phyloP scores from a whole-genome alignment of 2,888 invertebrate species.

The Drosophila sordidula region DNA sequence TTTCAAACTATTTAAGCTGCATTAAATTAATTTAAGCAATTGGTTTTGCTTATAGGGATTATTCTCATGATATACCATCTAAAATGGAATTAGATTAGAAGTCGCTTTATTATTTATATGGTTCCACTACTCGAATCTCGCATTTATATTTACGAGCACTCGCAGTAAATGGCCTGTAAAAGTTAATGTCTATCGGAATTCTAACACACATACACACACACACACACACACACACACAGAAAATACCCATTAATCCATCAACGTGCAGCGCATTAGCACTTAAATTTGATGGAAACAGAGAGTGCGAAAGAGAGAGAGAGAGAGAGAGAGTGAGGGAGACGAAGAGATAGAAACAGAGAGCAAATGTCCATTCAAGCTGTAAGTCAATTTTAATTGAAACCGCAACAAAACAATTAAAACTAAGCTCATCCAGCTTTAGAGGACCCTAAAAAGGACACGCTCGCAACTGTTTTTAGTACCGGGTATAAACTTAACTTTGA shows the following conservation, averaged over 20 bases:
- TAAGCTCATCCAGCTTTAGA: constrained; percentile 41
- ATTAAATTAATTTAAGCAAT: neutral
- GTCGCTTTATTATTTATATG: neutral
- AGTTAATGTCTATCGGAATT: constrained; percentile 33
- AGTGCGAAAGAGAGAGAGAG: neutral
- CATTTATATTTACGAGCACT: constrained; percentile 43
- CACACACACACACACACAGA: constrained; percentile 8
- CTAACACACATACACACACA: constrained; percentile 11
- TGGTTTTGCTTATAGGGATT: neutral
- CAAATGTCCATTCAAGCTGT: constrained; percentile 14
- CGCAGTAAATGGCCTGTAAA: constrained; percentile 45
- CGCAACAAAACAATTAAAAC: constrained; percentile 75
- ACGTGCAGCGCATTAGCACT: constrained; percentile 49
- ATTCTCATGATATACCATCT: constrained; percentile 3
- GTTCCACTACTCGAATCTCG: constrained; percentile 2
- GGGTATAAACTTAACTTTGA: constrained; percentile 73
- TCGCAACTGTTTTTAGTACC: constrained; percentile 19
- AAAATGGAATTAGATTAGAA: constrained; percentile 7
- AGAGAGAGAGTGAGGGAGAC: too few relatives aligned
- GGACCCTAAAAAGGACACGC: constrained; percentile 24
- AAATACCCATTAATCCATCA: constrained; percentile 54
- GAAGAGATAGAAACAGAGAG: too few relatives aligned
- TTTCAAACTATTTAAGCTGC: too few relatives aligned
- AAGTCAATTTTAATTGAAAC: constrained; percentile 77
- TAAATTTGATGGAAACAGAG: constrained; percentile 40